Percentiles rank a stretch among this genome's conserved stretches.
Evolutionary conservation across 1,140 invertebrate genomes (phyloP).

Genomic region (Coptotermes formosanus): DNA sequence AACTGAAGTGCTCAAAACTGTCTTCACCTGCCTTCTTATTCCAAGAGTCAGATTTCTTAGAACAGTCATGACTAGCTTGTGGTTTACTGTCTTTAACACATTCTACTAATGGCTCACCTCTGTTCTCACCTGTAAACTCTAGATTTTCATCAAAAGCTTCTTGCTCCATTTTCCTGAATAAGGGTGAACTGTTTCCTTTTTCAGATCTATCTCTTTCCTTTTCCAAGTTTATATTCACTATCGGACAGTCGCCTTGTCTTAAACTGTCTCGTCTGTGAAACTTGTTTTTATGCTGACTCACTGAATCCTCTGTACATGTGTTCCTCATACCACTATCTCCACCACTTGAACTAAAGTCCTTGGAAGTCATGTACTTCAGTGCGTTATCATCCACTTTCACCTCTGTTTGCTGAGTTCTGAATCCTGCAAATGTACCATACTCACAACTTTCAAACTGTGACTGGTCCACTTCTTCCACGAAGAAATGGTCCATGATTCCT

Average conservation of each 20-base stretch:
- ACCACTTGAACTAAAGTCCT: neutral
- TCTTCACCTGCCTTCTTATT: neutral
- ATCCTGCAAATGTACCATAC: neutral
- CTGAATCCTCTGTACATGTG: neutral
- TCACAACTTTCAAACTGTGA: neutral
- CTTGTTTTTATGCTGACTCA: neutral
- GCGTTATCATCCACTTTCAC: neutral
- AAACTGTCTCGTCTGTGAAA: neutral
- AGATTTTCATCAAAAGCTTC: constrained; percentile 13
- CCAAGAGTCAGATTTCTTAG: too few species aligned
- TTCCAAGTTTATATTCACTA: too few species aligned
- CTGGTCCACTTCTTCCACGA: neutral
- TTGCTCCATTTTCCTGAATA: neutral
- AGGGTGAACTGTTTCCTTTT: neutral
- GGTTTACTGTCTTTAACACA: neutral
- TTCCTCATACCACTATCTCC: neutral
- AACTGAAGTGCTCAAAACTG: neutral
- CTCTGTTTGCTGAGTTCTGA: neutral
- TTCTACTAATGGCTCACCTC: neutral
- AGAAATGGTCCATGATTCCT: neutral
- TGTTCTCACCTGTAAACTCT: neutral
- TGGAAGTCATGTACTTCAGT: neutral
- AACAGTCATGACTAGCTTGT: too few species aligned
- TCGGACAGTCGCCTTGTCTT: too few species aligned
- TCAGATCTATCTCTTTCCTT: too few species aligned